Percentiles rank a stretch among this genome's conserved stretches.
Conservation (phyloP, 2,113 vertebrate genomes). For the Neotragus pygmaeus region DNA sequence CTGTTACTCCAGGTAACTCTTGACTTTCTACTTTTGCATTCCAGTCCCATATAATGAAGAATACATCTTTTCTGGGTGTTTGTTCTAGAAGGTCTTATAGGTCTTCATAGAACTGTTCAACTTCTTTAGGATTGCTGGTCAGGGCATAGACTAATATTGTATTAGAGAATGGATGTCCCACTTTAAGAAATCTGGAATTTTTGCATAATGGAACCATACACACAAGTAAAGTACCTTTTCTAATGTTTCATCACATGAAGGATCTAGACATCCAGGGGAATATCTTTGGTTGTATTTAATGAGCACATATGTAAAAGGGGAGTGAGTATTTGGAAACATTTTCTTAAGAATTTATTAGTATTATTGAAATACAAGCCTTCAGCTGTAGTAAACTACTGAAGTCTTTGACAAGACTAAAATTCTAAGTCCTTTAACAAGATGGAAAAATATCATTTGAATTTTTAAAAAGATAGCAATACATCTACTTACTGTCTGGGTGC, state of each 20-base stretch:
- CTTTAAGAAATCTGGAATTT: background rate
- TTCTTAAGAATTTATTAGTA: background rate
- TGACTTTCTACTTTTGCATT: background rate
- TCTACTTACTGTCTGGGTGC: background rate
- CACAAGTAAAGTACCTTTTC: background rate
- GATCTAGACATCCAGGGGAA: background rate
- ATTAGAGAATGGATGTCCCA: background rate
- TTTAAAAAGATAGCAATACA: background rate
- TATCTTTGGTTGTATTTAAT: background rate
- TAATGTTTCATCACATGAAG: background rate
- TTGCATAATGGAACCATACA: background rate
- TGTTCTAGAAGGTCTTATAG: background rate
- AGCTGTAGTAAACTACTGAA: background rate
- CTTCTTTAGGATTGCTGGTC: background rate
- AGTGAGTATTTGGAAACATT: background rate
- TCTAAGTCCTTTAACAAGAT: background rate
- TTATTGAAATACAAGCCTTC: background rate
- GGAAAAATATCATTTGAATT: background rate
- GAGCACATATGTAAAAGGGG: background rate
- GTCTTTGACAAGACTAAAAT: background rate
- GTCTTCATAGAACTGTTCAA: background rate
- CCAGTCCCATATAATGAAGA: background rate
- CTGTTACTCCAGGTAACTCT: background rate
- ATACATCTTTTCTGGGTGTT: accelerated
- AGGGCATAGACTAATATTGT: background rate